These are phyloP conservation scores for Tenodera sinensis DNA, from an alignment of 2,888 invertebrate species.

Conservation along the genomic window DNA sequence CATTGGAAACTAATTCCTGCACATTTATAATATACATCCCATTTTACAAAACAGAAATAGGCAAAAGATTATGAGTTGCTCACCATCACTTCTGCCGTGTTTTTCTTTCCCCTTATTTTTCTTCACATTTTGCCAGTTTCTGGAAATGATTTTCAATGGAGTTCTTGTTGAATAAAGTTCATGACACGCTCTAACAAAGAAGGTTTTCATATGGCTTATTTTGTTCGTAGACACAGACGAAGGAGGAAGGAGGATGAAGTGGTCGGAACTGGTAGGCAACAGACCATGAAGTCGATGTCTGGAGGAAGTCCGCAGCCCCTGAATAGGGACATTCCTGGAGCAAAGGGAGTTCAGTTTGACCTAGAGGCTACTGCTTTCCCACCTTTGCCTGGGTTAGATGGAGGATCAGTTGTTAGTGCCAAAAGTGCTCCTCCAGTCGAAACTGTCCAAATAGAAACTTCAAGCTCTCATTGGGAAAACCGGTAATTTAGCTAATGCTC, in stretches of 20 bases:
- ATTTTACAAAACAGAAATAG: neutral
- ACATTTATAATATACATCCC: too few relatives aligned
- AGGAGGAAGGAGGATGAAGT: constrained; percentile 46
- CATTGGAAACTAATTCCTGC: too few relatives aligned
- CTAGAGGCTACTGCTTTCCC: constrained; percentile 76
- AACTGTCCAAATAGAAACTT: constrained; percentile 25
- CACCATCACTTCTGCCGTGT: neutral
- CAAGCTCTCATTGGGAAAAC: constrained; percentile 27
- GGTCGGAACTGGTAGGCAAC: constrained; percentile 29
- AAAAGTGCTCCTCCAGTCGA: constrained; percentile 33
- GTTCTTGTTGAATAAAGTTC: neutral
- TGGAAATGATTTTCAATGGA: neutral
- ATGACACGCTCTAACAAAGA: neutral
- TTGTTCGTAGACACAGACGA: constrained; percentile 42
- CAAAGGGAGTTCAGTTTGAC: constrained; percentile 65
- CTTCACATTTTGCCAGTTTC: neutral
- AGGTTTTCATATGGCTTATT: neutral
- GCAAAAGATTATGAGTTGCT: neutral
- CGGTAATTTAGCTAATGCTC: neutral
- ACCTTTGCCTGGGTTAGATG: constrained; percentile 66
- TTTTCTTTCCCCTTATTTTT: neutral
- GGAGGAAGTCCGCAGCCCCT: constrained; percentile 24
- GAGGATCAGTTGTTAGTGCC: constrained; percentile 35
- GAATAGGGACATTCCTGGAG: constrained; percentile 28
- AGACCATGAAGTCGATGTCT: constrained; percentile 15